Evolutionary conservation across 1,140 invertebrate species (phyloP).

Genomic region (Drosophila lowei): DNA sequence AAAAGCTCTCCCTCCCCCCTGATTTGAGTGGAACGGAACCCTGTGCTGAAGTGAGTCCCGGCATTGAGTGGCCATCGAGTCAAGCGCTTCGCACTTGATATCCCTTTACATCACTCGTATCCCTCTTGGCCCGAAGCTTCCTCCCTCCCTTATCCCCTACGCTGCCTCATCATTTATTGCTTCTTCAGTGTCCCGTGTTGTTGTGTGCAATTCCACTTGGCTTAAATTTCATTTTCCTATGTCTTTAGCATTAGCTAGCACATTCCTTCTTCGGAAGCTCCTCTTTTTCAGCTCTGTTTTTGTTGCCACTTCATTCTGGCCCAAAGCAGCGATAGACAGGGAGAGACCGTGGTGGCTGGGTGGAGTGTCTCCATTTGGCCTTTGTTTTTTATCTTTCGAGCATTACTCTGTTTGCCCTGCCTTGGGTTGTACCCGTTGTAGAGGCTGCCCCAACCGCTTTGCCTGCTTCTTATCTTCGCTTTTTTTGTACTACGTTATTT

Average conservation of each 20-base stretch:
- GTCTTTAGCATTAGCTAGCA: conserved; percentile 67
- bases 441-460: conserved; percentile 1
- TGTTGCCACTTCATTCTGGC: conserved; percentile 65
- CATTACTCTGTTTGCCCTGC: conserved; percentile 46
- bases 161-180: too few species aligned
- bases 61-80: conserved; percentile 67
- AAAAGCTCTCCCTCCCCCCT: conserved; percentile 2
- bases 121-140: background rate
- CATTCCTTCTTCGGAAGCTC: conserved; percentile 32
- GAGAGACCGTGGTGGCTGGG: background rate
- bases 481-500: conserved; percentile 5
- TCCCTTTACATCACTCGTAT: conserved; percentile 34
- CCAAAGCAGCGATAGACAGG: conserved; percentile 11
- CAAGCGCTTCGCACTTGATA: conserved; percentile 65
- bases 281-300: conserved; percentile 43
- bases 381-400: conserved; percentile 61
- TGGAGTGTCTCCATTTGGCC: conserved; percentile 19
- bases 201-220: conserved; percentile 41
- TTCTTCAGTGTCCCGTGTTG: conserved; percentile 3
- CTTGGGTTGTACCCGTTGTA: conserved; percentile 1
- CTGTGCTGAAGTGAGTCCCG: conserved; percentile 31
- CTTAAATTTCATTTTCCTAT: conserved; percentile 61
- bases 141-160: background rate
- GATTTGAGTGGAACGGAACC: background rate
- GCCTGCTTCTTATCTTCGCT: conserved; percentile 23